These are phyloP conservation scores for Pristis pectinata DNA, from an alignment of 2,797 vertebrate genomes.

Conservation along the genomic window DNA sequence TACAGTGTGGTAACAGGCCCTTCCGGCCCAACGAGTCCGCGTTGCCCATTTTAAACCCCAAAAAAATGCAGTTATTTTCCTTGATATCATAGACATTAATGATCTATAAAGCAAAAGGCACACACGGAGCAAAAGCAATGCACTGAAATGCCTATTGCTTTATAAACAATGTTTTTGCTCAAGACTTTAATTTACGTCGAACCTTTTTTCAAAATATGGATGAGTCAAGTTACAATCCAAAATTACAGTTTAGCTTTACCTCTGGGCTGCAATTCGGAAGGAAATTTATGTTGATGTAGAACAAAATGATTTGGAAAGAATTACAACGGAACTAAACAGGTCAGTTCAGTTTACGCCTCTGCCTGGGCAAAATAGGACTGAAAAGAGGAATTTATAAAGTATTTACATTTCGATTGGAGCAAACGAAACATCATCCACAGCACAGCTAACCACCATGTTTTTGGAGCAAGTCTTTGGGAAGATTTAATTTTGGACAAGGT, in stretches of 20 bases:
- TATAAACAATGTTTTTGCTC: neutral
- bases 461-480: neutral
- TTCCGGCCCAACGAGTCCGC: no score
- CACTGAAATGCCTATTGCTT: neutral
- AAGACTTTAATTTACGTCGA: neutral
- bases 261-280: neutral
- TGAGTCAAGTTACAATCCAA: neutral
- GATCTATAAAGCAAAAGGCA: neutral
- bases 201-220: neutral
- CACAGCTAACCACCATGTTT: neutral
- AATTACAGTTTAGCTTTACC: neutral
- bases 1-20: no score
- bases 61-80: no score
- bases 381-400: neutral
- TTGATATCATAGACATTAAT: neutral
- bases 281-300: neutral
- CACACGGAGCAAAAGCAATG: neutral
- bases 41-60: no score
- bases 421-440: neutral
- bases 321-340: neutral
- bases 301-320: neutral
- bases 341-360: neutral
- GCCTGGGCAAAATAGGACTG: neutral
- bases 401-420: neutral
- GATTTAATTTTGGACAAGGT: neutral